Evolutionary conservation across 2,797 vertebrate species (phyloP).

Genomic region (Hyperoplus lanceolatus): DNA sequence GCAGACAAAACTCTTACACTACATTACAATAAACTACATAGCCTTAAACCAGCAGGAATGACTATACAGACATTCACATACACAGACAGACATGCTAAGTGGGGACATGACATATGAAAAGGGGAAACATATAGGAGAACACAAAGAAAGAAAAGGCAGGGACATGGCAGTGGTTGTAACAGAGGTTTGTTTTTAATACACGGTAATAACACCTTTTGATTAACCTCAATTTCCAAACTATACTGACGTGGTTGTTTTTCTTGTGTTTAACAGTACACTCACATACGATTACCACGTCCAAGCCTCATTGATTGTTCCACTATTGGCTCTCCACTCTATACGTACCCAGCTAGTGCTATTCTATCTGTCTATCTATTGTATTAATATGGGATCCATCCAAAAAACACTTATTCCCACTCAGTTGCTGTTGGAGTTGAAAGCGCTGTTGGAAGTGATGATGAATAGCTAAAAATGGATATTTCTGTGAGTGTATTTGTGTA

Average conservation of each 20-base stretch:
- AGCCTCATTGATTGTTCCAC: slow-evolving; percentile 36
- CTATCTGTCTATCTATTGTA: slow-evolving; percentile 63
- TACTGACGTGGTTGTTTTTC: background rate
- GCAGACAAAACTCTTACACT: too few relatives aligned
- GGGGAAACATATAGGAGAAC: too few relatives aligned
- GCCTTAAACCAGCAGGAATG: too few relatives aligned
- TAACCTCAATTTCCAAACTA: background rate
- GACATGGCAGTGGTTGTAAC: background rate
- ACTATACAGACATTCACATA: too few relatives aligned
- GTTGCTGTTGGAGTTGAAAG: slow-evolving; percentile 63
- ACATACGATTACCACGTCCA: background rate
- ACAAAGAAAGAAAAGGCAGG: too few relatives aligned
- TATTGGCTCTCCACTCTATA: slow-evolving; percentile 53
- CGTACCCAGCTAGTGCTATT: slow-evolving; percentile 45
- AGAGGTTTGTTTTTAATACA: background rate
- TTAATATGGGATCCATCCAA: slow-evolving; percentile 75
- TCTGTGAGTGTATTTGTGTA: slow-evolving; percentile 24
- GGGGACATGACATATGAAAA: too few relatives aligned
- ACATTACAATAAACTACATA: too few relatives aligned
- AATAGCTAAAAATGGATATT: slow-evolving; percentile 60
- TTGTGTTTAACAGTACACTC: background rate
- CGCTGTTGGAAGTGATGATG: slow-evolving; percentile 51
- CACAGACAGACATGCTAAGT: too few relatives aligned
- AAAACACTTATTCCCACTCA: slow-evolving; percentile 76
- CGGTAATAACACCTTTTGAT: background rate